Conservation (phyloP, 2,888 invertebrate species). For the Perdita meconis region DNA sequence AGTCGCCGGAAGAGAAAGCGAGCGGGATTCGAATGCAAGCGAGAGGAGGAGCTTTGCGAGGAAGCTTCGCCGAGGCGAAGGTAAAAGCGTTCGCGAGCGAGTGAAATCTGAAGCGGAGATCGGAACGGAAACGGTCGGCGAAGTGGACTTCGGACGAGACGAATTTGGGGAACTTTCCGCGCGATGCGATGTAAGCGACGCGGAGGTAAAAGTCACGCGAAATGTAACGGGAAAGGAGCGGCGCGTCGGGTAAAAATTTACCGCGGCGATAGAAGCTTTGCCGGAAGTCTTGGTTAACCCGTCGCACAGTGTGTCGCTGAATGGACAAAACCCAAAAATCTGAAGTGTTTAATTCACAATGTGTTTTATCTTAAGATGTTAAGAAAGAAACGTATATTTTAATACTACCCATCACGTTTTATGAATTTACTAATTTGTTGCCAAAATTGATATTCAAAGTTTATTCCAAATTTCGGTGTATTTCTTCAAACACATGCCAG, state of each 20-base stretch:
- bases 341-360: too few species aligned
- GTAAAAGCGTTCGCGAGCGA: constrained; percentile 1
- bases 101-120: constrained; percentile 7
- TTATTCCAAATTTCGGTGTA: too few species aligned
- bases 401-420: too few species aligned
- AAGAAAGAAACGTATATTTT: too few species aligned
- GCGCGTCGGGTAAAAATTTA: not conserved
- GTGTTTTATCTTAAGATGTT: too few species aligned
- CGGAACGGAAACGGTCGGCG: constrained; percentile 4
- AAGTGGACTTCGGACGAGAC: not conserved
- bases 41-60: not conserved
- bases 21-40: constrained; percentile 10
- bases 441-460: too few species aligned
- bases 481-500: too few species aligned
- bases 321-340: too few species aligned
- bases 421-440: too few species aligned
- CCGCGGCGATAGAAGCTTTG: not conserved
- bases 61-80: constrained; percentile 19
- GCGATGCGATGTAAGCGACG: not conserved
- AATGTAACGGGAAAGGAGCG: not conserved
- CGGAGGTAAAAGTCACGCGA: not conserved
- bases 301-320: too few species aligned
- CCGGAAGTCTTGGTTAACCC: too few species aligned
- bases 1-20: constrained; percentile 37
- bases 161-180: not conserved